phyloP scores from a whole-genome alignment of 2,113 vertebrate genomes.

The Cynocephalus volans region DNA sequence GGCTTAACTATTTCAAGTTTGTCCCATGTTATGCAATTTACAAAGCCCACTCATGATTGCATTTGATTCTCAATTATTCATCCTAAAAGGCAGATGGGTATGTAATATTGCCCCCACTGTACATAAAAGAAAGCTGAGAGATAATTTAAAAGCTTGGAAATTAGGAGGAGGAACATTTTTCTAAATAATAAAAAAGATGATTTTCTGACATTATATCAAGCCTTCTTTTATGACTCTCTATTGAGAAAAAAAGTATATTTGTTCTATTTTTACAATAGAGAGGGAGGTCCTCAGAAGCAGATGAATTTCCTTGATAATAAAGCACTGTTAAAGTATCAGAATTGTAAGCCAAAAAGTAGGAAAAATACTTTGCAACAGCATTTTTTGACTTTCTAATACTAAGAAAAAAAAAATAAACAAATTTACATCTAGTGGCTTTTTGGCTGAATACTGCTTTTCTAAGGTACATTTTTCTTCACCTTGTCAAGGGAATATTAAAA shows the following conservation, averaged over 20 bases:
- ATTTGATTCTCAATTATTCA: not conserved
- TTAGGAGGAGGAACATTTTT: not conserved
- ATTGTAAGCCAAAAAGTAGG: not conserved
- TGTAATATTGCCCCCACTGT: not conserved
- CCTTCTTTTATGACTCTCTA: not conserved
- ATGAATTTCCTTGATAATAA: not conserved
- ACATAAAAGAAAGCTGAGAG: not conserved
- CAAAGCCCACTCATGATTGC: not conserved
- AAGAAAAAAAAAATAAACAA: not conserved
- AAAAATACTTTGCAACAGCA: not conserved
- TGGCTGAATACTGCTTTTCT: not conserved
- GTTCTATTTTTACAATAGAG: not conserved
- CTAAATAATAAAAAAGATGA: not conserved
- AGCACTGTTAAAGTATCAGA: not conserved
- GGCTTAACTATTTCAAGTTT: not conserved
- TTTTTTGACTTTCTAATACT: conserved; percentile 3
- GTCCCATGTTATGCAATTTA: not conserved
- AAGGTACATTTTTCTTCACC: not conserved
- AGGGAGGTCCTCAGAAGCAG: not conserved
- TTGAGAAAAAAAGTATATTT: not conserved
- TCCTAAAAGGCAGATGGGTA: not conserved
- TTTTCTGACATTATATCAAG: not conserved
- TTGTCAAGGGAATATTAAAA: conserved; percentile 15
- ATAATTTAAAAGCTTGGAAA: not conserved
- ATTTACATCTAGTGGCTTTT: not conserved